Evolutionary conservation across 2,113 vertebrate species (phyloP), one percentile per base, ranked within the genome.

Genomic region (Etheostoma cragini): DNA sequence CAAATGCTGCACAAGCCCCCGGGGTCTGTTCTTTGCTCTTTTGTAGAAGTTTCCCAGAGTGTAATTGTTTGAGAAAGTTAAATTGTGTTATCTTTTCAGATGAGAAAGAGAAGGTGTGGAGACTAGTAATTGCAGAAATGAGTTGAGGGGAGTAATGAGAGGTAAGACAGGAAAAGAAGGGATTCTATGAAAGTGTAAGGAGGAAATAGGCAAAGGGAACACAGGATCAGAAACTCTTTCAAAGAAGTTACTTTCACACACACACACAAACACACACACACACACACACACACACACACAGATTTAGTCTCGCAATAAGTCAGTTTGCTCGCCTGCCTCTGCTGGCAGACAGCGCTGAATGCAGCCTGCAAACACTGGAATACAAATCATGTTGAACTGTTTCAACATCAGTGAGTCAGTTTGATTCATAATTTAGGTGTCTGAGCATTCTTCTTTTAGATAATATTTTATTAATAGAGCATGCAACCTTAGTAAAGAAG

Each of bases 31-130:
- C 58, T 33, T 61, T 17, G 22, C 19, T 57, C 16, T 24, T 0
- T 56, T 52, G 67, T 26, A 4, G 17, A 83, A 58, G 63, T 79
- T 82, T 76, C 50, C 52, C 14, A 7, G 6, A 76, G 70, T 46
- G 70, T 22, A 45, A 87, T 78, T 84, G 71, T 81, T 81, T 42
- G 76, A 71, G 50, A 83, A 87, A 82, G 62, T 85, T 73, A 35
- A 85, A 89, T 88, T 42, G 47, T 80, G 60, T 87, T 70, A 73
- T 58, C 57, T 53, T 76, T 82, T 75, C 49, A 75, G 72, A 80
- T 71, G 76, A 79, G 62, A 56, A 26, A 50, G 33, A 3, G 24
- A 35, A 54, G 45, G 21, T 42, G 13, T 38, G 35, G 64, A 50
- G 68, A 66, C 24, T 16, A 71, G 74, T 63, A 60, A 72, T 54